phyloP scores from a whole-genome alignment of 2,888 invertebrate genomes.

The Rotaria sp. region DNA sequence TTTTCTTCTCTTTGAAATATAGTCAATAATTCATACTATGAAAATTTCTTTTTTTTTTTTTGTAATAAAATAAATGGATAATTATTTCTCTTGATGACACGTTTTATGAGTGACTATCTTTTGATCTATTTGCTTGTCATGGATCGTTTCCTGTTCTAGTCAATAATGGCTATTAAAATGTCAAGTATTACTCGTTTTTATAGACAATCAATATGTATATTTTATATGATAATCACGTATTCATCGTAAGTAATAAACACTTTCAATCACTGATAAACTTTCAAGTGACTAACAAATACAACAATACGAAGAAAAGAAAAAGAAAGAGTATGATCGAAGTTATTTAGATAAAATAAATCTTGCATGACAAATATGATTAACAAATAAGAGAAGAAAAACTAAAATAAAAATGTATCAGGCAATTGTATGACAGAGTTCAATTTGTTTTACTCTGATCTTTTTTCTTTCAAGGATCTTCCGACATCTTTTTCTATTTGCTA shows the following conservation, averaged over 20 bases:
- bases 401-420: not conserved
- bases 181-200: not conserved
- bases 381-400: too few relatives aligned
- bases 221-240: not conserved
- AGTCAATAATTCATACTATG: not conserved
- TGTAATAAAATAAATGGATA: not conserved
- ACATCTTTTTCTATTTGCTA: not conserved
- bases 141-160: not conserved
- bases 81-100: not conserved
- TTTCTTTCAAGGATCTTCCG: not conserved
- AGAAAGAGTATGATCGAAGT: too few relatives aligned
- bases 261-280: not conserved
- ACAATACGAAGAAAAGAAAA: too few relatives aligned
- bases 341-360: too few relatives aligned
- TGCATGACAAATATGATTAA: too few relatives aligned
- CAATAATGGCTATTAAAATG: not conserved
- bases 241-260: not conserved
- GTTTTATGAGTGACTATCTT: not conserved
- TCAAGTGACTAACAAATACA: not conserved
- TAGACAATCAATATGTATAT: constrained; percentile 1
- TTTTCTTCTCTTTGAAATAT: too few relatives aligned
- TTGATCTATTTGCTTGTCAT: not conserved
- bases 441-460: not conserved
- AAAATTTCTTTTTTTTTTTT: not conserved
- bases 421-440: not conserved